Percentiles rank a stretch among this genome's conserved stretches.
Conservation (phyloP, 2,797 vertebrate species). For the Bovichtus variegatus region DNA sequence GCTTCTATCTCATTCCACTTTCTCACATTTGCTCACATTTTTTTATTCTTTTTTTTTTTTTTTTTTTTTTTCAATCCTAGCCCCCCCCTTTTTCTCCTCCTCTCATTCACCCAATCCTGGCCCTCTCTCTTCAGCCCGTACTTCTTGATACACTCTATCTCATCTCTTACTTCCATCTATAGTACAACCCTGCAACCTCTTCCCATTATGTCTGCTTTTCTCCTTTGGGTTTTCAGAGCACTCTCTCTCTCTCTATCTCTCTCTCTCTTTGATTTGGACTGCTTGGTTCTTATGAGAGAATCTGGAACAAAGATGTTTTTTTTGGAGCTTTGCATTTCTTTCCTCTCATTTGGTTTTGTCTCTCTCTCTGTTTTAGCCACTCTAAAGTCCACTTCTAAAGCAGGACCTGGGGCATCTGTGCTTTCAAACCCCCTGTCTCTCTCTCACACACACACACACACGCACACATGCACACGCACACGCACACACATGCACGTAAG, state of each 20-base stretch:
- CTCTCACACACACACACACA: background rate
- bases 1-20: constrained; percentile 16
- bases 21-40: constrained; percentile 31
- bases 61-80: too few species aligned
- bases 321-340: constrained; percentile 62
- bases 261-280: constrained; percentile 59
- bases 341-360: constrained; percentile 43
- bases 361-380: constrained; percentile 27
- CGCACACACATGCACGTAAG: background rate
- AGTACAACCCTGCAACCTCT: constrained; percentile 10
- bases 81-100: background rate
- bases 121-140: too few species aligned
- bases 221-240: constrained; percentile 25
- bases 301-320: constrained; percentile 64
- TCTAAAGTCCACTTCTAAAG: constrained; percentile 65
- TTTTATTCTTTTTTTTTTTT: too few species aligned
- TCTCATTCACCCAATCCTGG: constrained; percentile 16
- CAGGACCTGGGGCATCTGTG: constrained; percentile 65
- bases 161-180: constrained; percentile 24
- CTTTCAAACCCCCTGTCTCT: constrained; percentile 40
- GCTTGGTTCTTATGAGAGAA: constrained; percentile 49
- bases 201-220: constrained; percentile 27
- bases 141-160: constrained; percentile 15
- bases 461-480: constrained; percentile 6
- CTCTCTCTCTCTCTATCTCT: too few species aligned